Evolutionary conservation across 2,888 invertebrate species (phyloP).

Genomic region (Aquatica leii): DNA sequence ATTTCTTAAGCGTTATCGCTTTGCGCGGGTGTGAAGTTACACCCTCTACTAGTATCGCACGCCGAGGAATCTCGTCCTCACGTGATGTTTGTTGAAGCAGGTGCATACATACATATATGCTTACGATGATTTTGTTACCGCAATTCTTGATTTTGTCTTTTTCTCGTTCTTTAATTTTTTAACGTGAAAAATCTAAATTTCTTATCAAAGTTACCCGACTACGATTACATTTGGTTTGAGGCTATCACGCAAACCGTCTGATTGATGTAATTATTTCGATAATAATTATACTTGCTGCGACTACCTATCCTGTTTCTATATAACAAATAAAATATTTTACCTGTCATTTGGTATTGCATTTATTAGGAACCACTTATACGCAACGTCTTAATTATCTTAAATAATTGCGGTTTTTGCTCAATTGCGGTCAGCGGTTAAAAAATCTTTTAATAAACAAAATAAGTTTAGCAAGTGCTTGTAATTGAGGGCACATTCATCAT

Average conservation of each 20-base stretch:
- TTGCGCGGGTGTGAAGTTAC: slow-evolving; percentile 37
- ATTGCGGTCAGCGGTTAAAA: neutral
- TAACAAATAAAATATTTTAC: slow-evolving; percentile 20
- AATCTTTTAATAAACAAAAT: neutral
- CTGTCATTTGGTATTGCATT: slow-evolving; percentile 16
- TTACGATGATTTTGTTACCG: slow-evolving; percentile 41
- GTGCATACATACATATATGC: slow-evolving; percentile 33
- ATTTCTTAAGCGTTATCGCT: slow-evolving; percentile 34
- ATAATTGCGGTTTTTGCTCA: neutral
- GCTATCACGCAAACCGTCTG: slow-evolving; percentile 34
- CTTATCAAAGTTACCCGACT: slow-evolving; percentile 22
- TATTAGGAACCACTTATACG: slow-evolving; percentile 12
- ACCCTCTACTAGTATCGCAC: slow-evolving; percentile 37
- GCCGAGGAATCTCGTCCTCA: slow-evolving; percentile 33
- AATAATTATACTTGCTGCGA: slow-evolving; percentile 27
- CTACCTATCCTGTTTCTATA: slow-evolving; percentile 34
- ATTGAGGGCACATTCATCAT: slow-evolving; percentile 15
- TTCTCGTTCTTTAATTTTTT: neutral
- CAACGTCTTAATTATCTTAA: neutral
- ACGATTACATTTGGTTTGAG: slow-evolving; percentile 23
- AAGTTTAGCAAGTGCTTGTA: slow-evolving; percentile 13
- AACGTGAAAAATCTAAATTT: slow-evolving; percentile 21
- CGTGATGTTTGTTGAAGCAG: slow-evolving; percentile 39
- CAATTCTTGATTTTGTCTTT: slow-evolving; percentile 18
- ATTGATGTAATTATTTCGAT: slow-evolving; percentile 31